Conservation (phyloP, 1,140 invertebrate species). For the Tribolium castaneum region DNA sequence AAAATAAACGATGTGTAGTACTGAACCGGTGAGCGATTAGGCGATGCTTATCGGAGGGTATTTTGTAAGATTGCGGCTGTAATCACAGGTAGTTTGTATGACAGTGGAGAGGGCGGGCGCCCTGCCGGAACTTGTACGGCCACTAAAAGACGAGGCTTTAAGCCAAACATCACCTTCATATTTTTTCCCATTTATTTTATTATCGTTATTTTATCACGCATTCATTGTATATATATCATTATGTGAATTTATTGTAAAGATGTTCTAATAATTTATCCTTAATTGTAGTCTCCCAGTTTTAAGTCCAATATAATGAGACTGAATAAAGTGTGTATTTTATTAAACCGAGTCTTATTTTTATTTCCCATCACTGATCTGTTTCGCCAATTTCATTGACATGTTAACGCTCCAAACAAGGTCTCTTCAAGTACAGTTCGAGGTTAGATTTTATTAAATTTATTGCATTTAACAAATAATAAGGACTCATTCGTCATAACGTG, state of each 20-base stretch:
- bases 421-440: conserved; percentile 50
- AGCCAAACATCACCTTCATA: conserved; percentile 52
- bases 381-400: conserved; percentile 33
- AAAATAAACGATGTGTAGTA: conserved; percentile 36
- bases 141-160: conserved; percentile 39
- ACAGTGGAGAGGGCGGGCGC: not conserved
- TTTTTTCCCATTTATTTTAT: conserved; percentile 51
- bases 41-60: not conserved
- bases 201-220: conserved; percentile 54
- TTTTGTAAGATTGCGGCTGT: conserved; percentile 14
- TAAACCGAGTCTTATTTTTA: conserved; percentile 53
- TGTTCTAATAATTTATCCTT: conserved; percentile 59
- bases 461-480: conserved; percentile 38
- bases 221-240: conserved; percentile 58
- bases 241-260: conserved; percentile 61
- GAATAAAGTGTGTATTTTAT: conserved; percentile 62
- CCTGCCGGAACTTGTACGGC: not conserved
- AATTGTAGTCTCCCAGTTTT: conserved; percentile 58
- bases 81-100: conserved; percentile 14
- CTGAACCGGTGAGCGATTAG: conserved; percentile 13
- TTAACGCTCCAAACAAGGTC: conserved; percentile 44
- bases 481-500: conserved; percentile 30
- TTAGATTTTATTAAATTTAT: conserved; percentile 47
- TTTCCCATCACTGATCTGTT: conserved; percentile 33
- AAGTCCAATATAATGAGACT: conserved; percentile 62